A percentile compares a stretch with the other conserved stretches of the same genome.
phyloP scores from a whole-genome alignment of 2,888 invertebrate species.

The Morpho achilles region DNA sequence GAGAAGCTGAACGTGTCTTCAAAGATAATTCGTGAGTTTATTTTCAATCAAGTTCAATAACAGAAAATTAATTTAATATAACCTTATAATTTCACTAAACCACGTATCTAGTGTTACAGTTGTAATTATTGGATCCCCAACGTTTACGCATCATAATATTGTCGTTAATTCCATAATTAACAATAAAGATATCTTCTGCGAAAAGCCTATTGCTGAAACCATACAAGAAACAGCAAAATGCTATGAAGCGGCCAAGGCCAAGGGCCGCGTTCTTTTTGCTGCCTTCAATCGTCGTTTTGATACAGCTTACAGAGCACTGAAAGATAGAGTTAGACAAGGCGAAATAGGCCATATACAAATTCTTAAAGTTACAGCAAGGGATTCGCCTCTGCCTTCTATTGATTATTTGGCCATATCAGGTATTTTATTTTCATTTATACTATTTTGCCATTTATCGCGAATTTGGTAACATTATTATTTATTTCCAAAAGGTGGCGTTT shows the following conservation, averaged over 20 bases:
- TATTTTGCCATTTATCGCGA: neutral
- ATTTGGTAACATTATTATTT: neutral
- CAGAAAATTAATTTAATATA: neutral
- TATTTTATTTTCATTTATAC: slow-evolving; percentile 34
- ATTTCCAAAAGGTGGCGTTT: slow-evolving; percentile 78
- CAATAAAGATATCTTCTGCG: slow-evolving; percentile 83
- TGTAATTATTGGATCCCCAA: slow-evolving; percentile 79
- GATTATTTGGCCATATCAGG: slow-evolving; percentile 81
- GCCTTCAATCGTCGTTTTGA: slow-evolving; percentile 86
- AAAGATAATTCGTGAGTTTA: slow-evolving; percentile 70
- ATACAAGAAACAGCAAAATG: slow-evolving; percentile 74
- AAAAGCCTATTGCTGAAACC: slow-evolving; percentile 83
- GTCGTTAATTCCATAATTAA: slow-evolving; percentile 71
- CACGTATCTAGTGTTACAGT: slow-evolving; percentile 57
- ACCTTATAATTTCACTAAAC: neutral
- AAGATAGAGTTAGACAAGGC: slow-evolving; percentile 71
- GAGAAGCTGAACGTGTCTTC: slow-evolving; percentile 49
- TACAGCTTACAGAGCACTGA: slow-evolving; percentile 75
- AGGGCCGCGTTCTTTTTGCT: slow-evolving; percentile 77
- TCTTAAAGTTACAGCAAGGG: slow-evolving; percentile 81
- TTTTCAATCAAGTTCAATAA: neutral
- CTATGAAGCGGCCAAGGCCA: slow-evolving; percentile 77
- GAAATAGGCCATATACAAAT: slow-evolving; percentile 81
- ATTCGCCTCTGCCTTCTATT: slow-evolving; percentile 81
- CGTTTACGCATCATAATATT: slow-evolving; percentile 78